A percentile compares a stretch with the other conserved stretches of the same genome.
phyloP scores from a whole-genome alignment of 2,797 vertebrate genomes.

The Mycteria americana region DNA sequence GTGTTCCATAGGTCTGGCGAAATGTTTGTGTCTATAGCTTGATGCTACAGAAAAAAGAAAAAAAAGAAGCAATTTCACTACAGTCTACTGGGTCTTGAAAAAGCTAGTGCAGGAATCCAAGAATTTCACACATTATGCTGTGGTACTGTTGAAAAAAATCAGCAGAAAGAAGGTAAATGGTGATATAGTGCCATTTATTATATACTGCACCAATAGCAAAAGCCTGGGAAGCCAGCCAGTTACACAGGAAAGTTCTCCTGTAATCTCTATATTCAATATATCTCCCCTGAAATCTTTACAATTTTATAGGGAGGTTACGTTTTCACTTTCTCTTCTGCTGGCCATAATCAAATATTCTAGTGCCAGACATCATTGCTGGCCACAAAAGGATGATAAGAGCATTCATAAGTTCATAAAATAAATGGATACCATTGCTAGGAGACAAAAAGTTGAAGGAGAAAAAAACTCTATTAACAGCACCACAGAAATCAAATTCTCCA shows the following conservation, averaged over 20 bases:
- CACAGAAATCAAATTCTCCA: not conserved
- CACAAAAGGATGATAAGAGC: not conserved
- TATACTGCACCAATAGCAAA: not conserved
- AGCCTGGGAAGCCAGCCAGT: not conserved
- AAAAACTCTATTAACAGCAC: not conserved
- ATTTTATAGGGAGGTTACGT: slow-evolving; percentile 12
- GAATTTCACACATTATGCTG: not conserved
- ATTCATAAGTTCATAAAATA: not conserved
- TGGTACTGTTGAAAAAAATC: not conserved
- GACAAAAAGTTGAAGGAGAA: not conserved
- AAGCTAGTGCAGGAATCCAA: not conserved
- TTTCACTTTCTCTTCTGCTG: slow-evolving; percentile 35
- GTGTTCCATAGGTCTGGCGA: not conserved
- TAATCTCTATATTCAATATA: not conserved
- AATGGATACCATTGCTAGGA: not conserved
- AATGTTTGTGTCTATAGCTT: not conserved
- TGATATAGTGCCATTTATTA: not conserved
- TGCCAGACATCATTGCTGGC: not conserved
- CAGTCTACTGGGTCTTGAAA: not conserved
- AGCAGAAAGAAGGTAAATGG: not conserved
- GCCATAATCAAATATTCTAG: not conserved
- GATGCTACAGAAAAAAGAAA: not conserved
- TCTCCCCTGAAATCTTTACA: not conserved
- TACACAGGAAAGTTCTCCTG: not conserved
- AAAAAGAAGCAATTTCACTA: not conserved